Percentiles rank a stretch among this genome's conserved stretches.
phyloP scores from a whole-genome alignment of 2,797 vertebrate genomes.

The Xenops minutus region DNA sequence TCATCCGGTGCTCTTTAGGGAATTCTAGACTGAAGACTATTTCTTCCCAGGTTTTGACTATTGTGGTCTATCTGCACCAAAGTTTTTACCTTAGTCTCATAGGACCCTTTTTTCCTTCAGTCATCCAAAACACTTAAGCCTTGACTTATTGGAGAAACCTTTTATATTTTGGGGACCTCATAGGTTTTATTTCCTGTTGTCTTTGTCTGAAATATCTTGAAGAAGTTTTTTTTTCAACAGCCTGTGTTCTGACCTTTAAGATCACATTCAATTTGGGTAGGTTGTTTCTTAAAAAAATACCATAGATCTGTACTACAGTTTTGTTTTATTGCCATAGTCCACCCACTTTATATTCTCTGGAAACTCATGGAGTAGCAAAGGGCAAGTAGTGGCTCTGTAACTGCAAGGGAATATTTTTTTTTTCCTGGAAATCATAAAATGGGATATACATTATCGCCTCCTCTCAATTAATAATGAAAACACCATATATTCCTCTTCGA shows the following conservation, averaged over 20 bases:
- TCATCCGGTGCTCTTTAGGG: background rate
- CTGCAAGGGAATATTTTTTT: background rate
- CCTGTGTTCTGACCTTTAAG: background rate
- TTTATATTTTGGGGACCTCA: background rate
- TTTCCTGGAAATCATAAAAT: background rate
- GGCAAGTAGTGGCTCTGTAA: background rate
- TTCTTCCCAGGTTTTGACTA: background rate
- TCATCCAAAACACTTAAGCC: background rate
- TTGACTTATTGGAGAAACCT: background rate
- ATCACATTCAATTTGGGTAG: fast-evolving
- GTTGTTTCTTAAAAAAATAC: background rate
- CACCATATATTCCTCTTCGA: background rate
- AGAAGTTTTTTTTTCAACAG: background rate
- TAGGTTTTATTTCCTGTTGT: background rate
- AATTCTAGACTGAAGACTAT: background rate
- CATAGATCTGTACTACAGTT: background rate
- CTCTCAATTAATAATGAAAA: background rate
- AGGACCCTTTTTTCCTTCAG: background rate
- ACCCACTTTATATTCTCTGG: background rate
- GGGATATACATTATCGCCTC: background rate
- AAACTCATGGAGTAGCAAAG: background rate
- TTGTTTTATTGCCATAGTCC: background rate
- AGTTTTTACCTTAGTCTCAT: background rate
- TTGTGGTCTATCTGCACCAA: background rate
- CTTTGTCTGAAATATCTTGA: background rate